Evolutionary conservation across 2,797 vertebrate species (phyloP).

Genomic region (Trichosurus vulpecula): DNA sequence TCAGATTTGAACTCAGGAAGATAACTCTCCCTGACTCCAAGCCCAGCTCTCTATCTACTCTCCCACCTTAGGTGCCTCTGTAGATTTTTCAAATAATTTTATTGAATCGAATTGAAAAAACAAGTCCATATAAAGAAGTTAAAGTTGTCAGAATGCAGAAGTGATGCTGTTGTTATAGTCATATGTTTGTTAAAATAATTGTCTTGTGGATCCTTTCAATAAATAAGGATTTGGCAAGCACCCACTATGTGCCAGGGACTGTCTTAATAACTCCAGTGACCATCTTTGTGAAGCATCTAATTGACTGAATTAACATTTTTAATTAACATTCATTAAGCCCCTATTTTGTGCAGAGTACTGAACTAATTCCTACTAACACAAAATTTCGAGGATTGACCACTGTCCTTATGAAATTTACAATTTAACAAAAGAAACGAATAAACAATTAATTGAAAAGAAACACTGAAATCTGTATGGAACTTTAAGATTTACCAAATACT

Average conservation of each 20-base stretch:
- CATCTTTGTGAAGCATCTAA: not conserved
- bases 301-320: not conserved
- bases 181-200: not conserved
- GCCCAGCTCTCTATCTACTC: not conserved
- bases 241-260: not conserved
- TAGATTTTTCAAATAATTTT: not conserved
- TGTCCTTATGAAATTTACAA: not conserved
- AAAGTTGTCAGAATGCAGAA: conserved; percentile 34
- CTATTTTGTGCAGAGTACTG: not conserved
- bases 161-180: not conserved
- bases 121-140: not conserved
- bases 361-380: not conserved
- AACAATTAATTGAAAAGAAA: not conserved
- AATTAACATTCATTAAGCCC: not conserved
- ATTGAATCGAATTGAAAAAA: conserved; percentile 16
- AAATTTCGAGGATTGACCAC: not conserved
- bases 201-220: not conserved
- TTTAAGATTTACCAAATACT: not conserved
- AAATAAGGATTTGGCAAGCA: not conserved
- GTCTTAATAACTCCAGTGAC: not conserved
- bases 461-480: not conserved
- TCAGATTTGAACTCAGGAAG: not conserved
- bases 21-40: not conserved
- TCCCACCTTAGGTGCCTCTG: not conserved
- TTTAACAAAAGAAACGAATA: not conserved